These are phyloP conservation scores for Dysidea cf. avara DNA, from an alignment of 37 sponge, comb jelly and placozoan genomes.

Conservation along the genomic window DNA sequence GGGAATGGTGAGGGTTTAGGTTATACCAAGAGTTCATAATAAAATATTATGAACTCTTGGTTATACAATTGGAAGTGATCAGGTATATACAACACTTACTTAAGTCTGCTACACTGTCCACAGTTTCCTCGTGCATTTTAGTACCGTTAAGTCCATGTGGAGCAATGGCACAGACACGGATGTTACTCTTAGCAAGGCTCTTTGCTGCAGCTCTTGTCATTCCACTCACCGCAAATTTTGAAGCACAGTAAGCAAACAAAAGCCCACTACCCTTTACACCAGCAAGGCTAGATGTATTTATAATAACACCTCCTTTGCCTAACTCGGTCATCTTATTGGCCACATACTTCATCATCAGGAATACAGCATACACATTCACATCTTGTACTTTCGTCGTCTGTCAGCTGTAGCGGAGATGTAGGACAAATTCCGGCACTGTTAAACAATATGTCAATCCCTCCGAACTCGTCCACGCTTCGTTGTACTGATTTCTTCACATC, in stretches of 20 bases:
- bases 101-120: no score
- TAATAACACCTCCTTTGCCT: constrained; percentile 83
- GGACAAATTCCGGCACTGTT: constrained; percentile 88
- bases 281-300: constrained; percentile 87
- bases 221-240: constrained; percentile 83
- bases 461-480: constrained; percentile 43
- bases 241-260: constrained; percentile 87
- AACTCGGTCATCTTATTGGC: constrained; percentile 49
- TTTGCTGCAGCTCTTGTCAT: constrained; percentile 81
- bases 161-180: constrained; percentile 79
- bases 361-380: constrained; percentile 73
- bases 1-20: no score
- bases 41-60: no score
- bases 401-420: constrained; percentile 49
- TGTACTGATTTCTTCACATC: no score
- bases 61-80: no score
- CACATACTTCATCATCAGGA: constrained; percentile 65
- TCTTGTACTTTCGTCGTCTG: constrained; percentile 39
- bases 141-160: constrained; percentile 81
- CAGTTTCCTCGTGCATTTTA: no score
- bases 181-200: constrained; percentile 64
- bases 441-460: constrained; percentile 74
- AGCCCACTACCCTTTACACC: constrained; percentile 67
- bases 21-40: no score
- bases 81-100: no score